Evolutionary conservation across 2,888 invertebrate genomes (phyloP).

Genomic region (Apamea epomidion): DNA sequence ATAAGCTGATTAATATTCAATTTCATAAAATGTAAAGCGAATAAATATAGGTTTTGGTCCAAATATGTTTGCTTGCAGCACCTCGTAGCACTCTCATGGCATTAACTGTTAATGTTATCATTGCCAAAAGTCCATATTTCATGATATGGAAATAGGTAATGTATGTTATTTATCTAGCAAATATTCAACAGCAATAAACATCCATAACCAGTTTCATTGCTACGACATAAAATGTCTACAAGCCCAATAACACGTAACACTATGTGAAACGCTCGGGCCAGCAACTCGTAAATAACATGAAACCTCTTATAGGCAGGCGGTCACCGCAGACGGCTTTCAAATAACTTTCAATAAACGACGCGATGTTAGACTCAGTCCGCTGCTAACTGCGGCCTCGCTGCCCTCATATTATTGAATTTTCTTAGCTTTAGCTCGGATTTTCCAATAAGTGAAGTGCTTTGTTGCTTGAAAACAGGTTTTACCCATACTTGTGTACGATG

Average conservation of each 20-base stretch:
- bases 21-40: not conserved
- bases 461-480: constrained; percentile 64
- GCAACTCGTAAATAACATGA: constrained; percentile 71
- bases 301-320: constrained; percentile 72
- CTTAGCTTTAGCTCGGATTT: constrained; percentile 75
- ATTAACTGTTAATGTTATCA: not conserved
- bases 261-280: constrained; percentile 63
- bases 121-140: not conserved
- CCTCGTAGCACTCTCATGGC: constrained; percentile 1
- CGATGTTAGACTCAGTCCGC: constrained; percentile 68
- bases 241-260: constrained; percentile 54
- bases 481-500: constrained; percentile 32
- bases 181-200: constrained; percentile 20
- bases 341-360: constrained; percentile 79
- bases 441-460: constrained; percentile 79
- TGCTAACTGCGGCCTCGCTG: constrained; percentile 66
- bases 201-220: constrained; percentile 13
- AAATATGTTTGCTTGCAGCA: not conserved
- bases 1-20: not conserved
- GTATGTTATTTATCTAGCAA: not conserved
- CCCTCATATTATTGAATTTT: constrained; percentile 79
- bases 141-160: not conserved
- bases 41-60: not conserved
- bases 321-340: constrained; percentile 77
- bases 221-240: constrained; percentile 32